These are phyloP conservation scores for Amblyteles armatorius DNA, from an alignment of 2,888 invertebrate species.

Conservation along the genomic window DNA sequence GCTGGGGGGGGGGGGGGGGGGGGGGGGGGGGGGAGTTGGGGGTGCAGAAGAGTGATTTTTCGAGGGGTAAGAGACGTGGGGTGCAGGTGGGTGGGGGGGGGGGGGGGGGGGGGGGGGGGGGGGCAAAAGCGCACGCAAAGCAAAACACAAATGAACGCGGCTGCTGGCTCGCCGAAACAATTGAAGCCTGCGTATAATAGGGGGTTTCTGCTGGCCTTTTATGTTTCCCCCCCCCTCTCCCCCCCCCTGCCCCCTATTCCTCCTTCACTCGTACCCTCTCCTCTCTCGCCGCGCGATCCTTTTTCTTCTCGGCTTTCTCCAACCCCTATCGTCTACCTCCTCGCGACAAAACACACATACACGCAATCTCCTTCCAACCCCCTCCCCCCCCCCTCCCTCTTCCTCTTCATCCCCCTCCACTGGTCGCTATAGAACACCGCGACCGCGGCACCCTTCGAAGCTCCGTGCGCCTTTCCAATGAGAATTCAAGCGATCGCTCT, in stretches of 20 bases:
- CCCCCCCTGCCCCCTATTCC: constrained; percentile 39
- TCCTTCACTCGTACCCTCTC: constrained; percentile 39
- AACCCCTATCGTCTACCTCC: constrained; percentile 21
- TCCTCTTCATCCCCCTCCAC: background rate
- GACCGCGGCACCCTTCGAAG: constrained; percentile 27
- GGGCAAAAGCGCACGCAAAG: constrained; percentile 79
- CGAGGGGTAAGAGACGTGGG: background rate
- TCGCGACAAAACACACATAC: constrained; percentile 26
- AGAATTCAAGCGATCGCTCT: constrained; percentile 75
- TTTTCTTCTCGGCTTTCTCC: constrained; percentile 53
- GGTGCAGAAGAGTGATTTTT: background rate
- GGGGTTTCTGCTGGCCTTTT: constrained; percentile 80
- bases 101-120: constrained; percentile 65
- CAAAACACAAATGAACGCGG: constrained; percentile 82
- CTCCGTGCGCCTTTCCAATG: constrained; percentile 63
- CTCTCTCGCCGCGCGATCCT: constrained; percentile 56
- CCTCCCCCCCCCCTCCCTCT: constrained; percentile 24
- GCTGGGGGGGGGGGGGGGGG: too few species aligned
- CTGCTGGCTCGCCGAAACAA: constrained; percentile 81
- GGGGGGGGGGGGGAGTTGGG: background rate
- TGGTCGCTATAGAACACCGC: background rate
- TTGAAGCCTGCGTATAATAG: constrained; percentile 80
- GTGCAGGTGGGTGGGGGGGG: constrained; percentile 60
- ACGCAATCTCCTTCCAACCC: constrained; percentile 3
- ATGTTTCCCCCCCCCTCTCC: constrained; percentile 73